Percentiles rank a stretch among this genome's conserved stretches.
Evolutionary conservation across 1,140 invertebrate species (phyloP).

Genomic region (Drosophila ogumai): DNA sequence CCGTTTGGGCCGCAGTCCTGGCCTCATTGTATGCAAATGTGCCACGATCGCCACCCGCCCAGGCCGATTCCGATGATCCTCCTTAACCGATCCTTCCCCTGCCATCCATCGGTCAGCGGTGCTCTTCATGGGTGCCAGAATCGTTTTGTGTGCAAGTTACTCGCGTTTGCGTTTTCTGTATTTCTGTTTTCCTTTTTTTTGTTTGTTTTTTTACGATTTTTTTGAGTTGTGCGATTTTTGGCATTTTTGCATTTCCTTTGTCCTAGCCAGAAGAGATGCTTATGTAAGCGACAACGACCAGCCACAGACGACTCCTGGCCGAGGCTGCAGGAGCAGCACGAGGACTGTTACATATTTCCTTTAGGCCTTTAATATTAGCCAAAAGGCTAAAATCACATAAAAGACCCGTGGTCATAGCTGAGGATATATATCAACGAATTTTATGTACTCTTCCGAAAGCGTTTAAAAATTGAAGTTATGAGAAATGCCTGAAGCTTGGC

Average conservation of each 20-base stretch:
- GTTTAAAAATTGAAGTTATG: neutral
- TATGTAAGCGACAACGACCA: slow-evolving; percentile 63
- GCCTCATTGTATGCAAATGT: slow-evolving; percentile 85
- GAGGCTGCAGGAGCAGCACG: slow-evolving; percentile 48
- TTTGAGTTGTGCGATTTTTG: slow-evolving; percentile 83
- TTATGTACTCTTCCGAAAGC: neutral
- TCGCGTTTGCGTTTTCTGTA: slow-evolving; percentile 53
- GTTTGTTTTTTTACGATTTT: slow-evolving; percentile 33
- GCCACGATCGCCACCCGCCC: slow-evolving; percentile 81
- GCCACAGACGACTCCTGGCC: slow-evolving; percentile 42
- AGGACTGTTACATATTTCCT: slow-evolving; percentile 76
- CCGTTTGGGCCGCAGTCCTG: slow-evolving; percentile 57
- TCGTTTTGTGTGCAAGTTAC: slow-evolving; percentile 77
- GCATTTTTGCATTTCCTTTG: slow-evolving; percentile 82
- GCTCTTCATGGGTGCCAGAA: slow-evolving; percentile 80
- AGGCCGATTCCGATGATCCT: slow-evolving; percentile 56
- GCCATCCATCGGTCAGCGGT: slow-evolving; percentile 36
- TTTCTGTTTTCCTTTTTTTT: slow-evolving; percentile 27
- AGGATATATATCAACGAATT: neutral
- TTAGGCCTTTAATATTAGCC: slow-evolving; percentile 57
- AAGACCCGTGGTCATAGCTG: neutral
- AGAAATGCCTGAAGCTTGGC: neutral
- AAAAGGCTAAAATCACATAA: slow-evolving; percentile 43
- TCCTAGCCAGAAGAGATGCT: slow-evolving; percentile 61
- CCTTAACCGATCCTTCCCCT: slow-evolving; percentile 1